Percentiles rank a stretch among this genome's conserved stretches.
Evolutionary conservation across 2,797 vertebrate genomes (phyloP).

Genomic region (Rhyacichthys aspro): DNA sequence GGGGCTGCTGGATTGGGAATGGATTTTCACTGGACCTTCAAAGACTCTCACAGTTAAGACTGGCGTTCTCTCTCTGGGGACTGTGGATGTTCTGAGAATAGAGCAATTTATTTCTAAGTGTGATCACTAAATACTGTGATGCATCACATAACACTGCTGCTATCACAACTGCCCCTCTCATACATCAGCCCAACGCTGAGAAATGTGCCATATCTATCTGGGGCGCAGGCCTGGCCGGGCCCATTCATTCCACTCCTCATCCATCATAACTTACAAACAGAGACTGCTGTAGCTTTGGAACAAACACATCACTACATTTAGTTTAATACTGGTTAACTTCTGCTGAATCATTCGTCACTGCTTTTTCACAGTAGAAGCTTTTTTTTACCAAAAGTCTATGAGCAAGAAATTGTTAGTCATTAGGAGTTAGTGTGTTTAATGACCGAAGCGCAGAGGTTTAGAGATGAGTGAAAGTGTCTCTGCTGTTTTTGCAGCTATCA

Average conservation of each 20-base stretch:
- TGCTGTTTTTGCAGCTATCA: constrained; percentile 65
- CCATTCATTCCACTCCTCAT: constrained; percentile 51
- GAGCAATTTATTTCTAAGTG: constrained; percentile 82
- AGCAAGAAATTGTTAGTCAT: constrained; percentile 43
- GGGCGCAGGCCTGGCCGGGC: constrained; percentile 40
- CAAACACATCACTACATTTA: constrained; percentile 35
- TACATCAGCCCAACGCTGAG: constrained; percentile 61
- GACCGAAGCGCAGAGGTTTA: constrained; percentile 30
- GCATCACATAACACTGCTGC: constrained; percentile 71
- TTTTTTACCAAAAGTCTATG: constrained; percentile 25
- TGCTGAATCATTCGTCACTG: constrained; percentile 62
- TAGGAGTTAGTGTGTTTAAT: no score
- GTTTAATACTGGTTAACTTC: constrained; percentile 44
- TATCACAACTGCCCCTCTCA: constrained; percentile 38
- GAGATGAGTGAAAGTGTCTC: constrained; percentile 59
- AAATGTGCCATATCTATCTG: constrained; percentile 67
- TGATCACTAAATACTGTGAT: constrained; percentile 83
- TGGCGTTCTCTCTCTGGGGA: constrained; percentile 74
- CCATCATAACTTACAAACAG: constrained; percentile 63
- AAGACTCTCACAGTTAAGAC: constrained; percentile 72
- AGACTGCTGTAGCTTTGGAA: constrained; percentile 36
- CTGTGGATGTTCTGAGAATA: constrained; percentile 78
- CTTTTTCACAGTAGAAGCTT: constrained; percentile 16
- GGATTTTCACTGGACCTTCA: constrained; percentile 80
- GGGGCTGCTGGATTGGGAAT: constrained; percentile 77